Percentiles rank a stretch among this genome's conserved stretches.
These are phyloP conservation scores for Dynastes hyllus DNA, from an alignment of 2,888 invertebrate species.

Conservation along the genomic window DNA sequence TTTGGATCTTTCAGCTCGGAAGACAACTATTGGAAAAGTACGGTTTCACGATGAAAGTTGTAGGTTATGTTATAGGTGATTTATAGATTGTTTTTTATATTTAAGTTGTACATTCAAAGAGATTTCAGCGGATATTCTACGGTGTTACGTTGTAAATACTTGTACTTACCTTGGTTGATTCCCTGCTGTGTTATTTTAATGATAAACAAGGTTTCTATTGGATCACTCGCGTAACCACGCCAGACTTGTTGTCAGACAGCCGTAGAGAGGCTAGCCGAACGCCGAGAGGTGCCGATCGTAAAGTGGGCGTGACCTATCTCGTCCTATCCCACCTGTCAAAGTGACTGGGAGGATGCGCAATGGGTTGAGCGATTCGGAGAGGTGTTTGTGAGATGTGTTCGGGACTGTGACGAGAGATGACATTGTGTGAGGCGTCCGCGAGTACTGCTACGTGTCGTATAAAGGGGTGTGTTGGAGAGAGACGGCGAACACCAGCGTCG, in stretches of 20 bases:
- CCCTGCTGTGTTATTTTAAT: too few relatives aligned
- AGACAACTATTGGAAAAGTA: conserved; percentile 52
- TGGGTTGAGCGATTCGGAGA: conserved; percentile 61
- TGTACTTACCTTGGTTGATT: not conserved
- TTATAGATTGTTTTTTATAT: not conserved
- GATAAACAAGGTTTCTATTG: not conserved
- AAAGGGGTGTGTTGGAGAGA: conserved; percentile 52
- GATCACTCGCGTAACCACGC: conserved; percentile 57
- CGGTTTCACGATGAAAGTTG: conserved; percentile 60
- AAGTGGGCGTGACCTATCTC: conserved; percentile 63
- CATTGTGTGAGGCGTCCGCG: conserved; percentile 63
- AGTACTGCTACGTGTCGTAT: conserved; percentile 52
- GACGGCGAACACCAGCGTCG: conserved; percentile 51
- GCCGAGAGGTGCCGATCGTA: conserved; percentile 64
- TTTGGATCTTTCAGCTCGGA: too few relatives aligned
- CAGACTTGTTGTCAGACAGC: conserved; percentile 65
- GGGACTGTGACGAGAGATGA: conserved; percentile 70
- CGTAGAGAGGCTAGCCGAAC: conserved; percentile 65
- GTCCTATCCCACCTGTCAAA: conserved; percentile 70
- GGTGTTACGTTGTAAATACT: not conserved
- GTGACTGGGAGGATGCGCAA: conserved; percentile 70
- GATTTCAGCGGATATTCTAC: not conserved
- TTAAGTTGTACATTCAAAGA: not conserved
- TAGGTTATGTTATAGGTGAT: conserved; percentile 59
- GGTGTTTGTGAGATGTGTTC: conserved; percentile 65